phyloP scores from a whole-genome alignment of 2,888 invertebrate genomes.

The Chironomus riparius region DNA sequence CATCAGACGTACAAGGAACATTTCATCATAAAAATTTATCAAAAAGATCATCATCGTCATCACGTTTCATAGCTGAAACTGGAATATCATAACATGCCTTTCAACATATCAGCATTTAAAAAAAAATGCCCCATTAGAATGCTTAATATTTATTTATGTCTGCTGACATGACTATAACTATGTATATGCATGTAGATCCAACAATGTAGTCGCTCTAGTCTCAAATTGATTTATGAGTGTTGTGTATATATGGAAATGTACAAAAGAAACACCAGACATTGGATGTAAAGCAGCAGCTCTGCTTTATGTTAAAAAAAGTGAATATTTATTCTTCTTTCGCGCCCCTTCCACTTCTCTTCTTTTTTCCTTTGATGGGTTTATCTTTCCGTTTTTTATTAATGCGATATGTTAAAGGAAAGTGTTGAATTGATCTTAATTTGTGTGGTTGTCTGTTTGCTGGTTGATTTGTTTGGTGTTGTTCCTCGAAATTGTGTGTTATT shows the following conservation, averaged over 20 bases:
- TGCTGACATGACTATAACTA: constrained; percentile 16
- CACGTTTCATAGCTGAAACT: neutral
- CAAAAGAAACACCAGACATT: neutral
- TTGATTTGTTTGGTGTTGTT: neutral
- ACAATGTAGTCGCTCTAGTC: neutral
- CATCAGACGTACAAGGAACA: neutral
- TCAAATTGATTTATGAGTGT: constrained; percentile 22
- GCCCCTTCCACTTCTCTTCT: neutral
- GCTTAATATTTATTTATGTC: constrained; percentile 22
- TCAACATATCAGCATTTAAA: neutral
- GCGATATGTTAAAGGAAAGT: too few species aligned
- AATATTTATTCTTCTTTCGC: neutral
- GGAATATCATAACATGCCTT: constrained; percentile 1
- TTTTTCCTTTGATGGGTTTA: neutral
- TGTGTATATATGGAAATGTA: neutral
- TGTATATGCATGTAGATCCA: constrained; percentile 4
- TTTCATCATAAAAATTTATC: too few species aligned
- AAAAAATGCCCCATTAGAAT: neutral
- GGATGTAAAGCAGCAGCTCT: neutral
- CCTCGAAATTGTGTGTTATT: too few species aligned
- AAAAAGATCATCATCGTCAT: neutral
- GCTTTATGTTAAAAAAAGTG: neutral
- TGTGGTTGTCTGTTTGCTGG: neutral
- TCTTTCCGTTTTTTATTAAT: neutral
- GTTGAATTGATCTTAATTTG: neutral